Conservation (phyloP, 2,113 vertebrate species). For the Struthidea cinerea region DNA sequence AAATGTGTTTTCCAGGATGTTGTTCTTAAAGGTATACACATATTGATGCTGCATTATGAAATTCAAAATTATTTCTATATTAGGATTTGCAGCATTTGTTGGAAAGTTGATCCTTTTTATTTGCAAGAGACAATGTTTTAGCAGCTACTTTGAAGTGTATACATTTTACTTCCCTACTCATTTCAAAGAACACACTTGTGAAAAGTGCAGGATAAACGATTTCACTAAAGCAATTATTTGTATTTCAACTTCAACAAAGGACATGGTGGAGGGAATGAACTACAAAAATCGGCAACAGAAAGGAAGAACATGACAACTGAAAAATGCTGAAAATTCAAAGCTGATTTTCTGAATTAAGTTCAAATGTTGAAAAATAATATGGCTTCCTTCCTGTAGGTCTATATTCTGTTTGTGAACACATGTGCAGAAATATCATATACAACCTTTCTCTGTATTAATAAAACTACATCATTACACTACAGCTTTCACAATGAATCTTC, state of each 20-base stretch:
- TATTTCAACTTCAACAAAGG: neutral
- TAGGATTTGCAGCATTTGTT: neutral
- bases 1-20: neutral
- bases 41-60: neutral
- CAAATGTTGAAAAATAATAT: neutral
- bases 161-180: neutral
- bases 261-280: neutral
- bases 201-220: neutral
- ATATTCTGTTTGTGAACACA: neutral
- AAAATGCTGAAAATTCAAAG: neutral
- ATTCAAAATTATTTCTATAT: neutral
- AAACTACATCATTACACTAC: neutral
- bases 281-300: neutral
- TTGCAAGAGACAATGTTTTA: neutral
- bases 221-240: neutral
- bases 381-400: neutral
- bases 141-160: neutral
- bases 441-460: neutral
- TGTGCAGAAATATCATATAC: neutral
- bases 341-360: neutral
- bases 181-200: neutral
- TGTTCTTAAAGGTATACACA: neutral
- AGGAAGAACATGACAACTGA: neutral
- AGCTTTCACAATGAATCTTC: neutral
- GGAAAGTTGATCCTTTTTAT: neutral